Evolutionary conservation across 1,140 invertebrate genomes (phyloP), one percentile per base, ranked within the genome.

Genomic region (Monomorium pharaonis): DNA sequence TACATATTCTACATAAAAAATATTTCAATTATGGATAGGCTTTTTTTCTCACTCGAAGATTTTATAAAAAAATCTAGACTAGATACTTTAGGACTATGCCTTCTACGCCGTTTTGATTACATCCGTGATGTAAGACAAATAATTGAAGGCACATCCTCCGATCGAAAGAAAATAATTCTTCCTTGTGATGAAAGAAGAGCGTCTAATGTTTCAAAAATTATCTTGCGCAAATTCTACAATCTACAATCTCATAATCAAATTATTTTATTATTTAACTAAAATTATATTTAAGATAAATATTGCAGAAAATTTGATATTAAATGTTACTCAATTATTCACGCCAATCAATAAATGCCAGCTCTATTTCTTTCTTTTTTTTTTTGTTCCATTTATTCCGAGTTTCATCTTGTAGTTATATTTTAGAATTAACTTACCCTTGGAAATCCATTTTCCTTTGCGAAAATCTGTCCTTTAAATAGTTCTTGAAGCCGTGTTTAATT

Each of bases 141-240:
- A 87, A 86, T 81, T 62, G 87, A 92, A 92, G 90, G 91, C 91
- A 92, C 89, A 63, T 88, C 89, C 86, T 81, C n/a, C 86, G 83
- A 92, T 89, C 70, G 83, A 88, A 76, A 88, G 67, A 88, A 87
- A 75, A 56, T 60, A 65, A 84, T 69, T 30, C 18, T 81, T 14
- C 0, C 1, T 51, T 70, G 21, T 33, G 12, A 18, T 6, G 27
- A 67, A 56, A n/a, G 10, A 70, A 47, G n/a, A 44, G 24, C 18
- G 9, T 3, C 27, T 54, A 77, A 63, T 60, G 30, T 42, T n/a
- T n/a, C 5, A 30, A 54, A 81, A 27, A 33, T 10, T 21, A 3
- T 9, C 21, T 27, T 69, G 33, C 21, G 6, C 24, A 70, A 81
- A 44, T 72, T 33, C 9, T 21, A 30, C 18, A 44, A 81, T 37